A percentile compares a stretch with the other conserved stretches of the same genome.
phyloP scores from a whole-genome alignment of 1,140 invertebrate genomes.

The Leptinotarsa defecta region DNA sequence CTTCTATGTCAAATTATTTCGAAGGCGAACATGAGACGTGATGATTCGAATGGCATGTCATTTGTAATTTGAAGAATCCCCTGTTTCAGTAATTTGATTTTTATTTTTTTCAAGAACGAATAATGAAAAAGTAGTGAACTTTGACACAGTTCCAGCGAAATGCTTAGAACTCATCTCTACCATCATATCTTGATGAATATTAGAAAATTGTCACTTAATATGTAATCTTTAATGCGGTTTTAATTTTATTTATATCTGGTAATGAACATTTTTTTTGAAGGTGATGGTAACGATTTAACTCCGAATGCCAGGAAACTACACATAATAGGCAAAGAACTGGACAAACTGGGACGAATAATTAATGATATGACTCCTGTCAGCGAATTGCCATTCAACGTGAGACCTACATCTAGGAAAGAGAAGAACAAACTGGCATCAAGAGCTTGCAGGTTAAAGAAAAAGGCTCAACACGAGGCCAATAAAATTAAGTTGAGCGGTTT shows the following conservation, averaged over 20 bases:
- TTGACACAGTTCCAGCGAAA: too few relatives aligned
- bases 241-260: background rate
- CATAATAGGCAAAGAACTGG: slow-evolving; percentile 88
- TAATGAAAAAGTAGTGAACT: too few relatives aligned
- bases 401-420: slow-evolving; percentile 92
- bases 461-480: slow-evolving; percentile 93
- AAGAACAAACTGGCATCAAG: slow-evolving; percentile 97
- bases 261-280: slow-evolving; percentile 61
- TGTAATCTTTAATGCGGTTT: too few relatives aligned
- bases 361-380: slow-evolving; percentile 95
- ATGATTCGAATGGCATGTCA: too few relatives aligned
- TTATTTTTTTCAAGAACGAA: too few relatives aligned
- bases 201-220: too few relatives aligned
- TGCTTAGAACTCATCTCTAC: too few relatives aligned
- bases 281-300: slow-evolving; percentile 96
- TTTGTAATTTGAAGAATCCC: too few relatives aligned
- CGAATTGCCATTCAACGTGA: slow-evolving; percentile 85
- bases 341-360: slow-evolving; percentile 87
- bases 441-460: slow-evolving; percentile 92
- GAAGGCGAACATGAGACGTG: too few relatives aligned
- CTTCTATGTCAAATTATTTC: too few relatives aligned
- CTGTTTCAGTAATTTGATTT: too few relatives aligned
- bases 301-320: slow-evolving; percentile 92
- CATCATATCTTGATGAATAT: too few relatives aligned
- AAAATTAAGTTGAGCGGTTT: slow-evolving; percentile 93